Evolutionary conservation across 2,797 vertebrate species (phyloP), one percentile per base, ranked within the genome.

Genomic region (Lepilemur septentrionalis): DNA sequence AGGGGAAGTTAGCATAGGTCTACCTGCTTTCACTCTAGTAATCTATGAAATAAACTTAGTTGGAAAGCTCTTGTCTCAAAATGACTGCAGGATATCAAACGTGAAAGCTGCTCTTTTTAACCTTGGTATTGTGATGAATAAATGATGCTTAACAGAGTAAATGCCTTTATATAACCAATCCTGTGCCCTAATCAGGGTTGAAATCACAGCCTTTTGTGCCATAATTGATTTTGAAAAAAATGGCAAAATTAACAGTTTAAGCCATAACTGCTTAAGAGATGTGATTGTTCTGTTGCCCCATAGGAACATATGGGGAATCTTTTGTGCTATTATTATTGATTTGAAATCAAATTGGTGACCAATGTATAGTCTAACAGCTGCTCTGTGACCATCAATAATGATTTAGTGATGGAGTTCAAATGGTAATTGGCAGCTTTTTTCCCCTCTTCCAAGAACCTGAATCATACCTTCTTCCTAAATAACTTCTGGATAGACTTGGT

Each of bases 281-380:
- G 75, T n/a, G 69, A 80, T 70, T 10, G 6, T n/a, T 92, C 50
- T 93, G 10, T 20, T 20, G 4, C 50, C 95, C 87, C 46, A 38
- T 63, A 81, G 15, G 63, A 82, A 91, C 35, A 14, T 48, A 41
- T 73, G 15, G 48, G 2, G 50, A 46, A 9, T 14, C 5, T 95
- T 97, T 12, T 13, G 76, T 63, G 57, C 48, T 80, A 23, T 84
- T 81, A 79, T 88, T 93, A 79, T 25, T 46, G 22, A 70, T 70
- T 93, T 73, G 61, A 96, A 95, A 95, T 93, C 13, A 76, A 96
- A 92, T 18, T 52, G 15, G 32, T 65, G 30, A 76, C 32, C 43
- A 28, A 17, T 38, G 8, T 32, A 5, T 87, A 73, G 32, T 76
- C 43, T 63, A 30, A 61, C 22, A 78, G 41, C 14, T 73, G 7